These are phyloP conservation scores for Phenganax marumi DNA, from an alignment of 92 coral and sea anemone genomes.

Conservation along the genomic window DNA sequence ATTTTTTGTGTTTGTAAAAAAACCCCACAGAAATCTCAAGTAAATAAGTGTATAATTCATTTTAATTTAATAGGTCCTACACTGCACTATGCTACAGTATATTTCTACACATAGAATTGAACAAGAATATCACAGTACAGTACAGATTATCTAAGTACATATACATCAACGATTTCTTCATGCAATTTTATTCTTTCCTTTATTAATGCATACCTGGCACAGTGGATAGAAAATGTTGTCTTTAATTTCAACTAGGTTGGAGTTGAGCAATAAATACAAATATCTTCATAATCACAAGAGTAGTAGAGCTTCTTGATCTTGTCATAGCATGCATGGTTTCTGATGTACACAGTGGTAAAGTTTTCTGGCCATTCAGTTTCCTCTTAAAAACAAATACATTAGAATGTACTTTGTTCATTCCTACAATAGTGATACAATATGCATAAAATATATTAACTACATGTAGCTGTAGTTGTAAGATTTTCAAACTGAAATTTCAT, in stretches of 20 bases:
- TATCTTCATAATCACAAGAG: slow-evolving; percentile 28
- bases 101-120: not conserved
- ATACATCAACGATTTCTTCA: slow-evolving; percentile 10
- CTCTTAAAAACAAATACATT: not conserved
- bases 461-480: no score
- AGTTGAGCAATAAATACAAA: slow-evolving; percentile 12
- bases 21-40: not conserved
- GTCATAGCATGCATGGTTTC: not conserved
- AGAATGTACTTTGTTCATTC: not conserved
- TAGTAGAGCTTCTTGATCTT: not conserved
- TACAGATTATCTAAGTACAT: not conserved
- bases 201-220: slow-evolving; percentile 20
- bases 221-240: slow-evolving; percentile 22
- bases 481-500: no score
- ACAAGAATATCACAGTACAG: not conserved
- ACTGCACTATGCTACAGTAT: not conserved
- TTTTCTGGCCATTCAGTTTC: not conserved
- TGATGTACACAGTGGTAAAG: not conserved
- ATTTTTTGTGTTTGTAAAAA: no score
- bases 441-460: not conserved
- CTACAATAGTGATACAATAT: not conserved
- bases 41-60: not conserved
- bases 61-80: not conserved
- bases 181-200: slow-evolving; percentile 20
- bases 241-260: not conserved